Percentiles rank a stretch among this genome's conserved stretches.
phyloP scores from a whole-genome alignment of 2,113 vertebrate species.

The Anolis sagrei region DNA sequence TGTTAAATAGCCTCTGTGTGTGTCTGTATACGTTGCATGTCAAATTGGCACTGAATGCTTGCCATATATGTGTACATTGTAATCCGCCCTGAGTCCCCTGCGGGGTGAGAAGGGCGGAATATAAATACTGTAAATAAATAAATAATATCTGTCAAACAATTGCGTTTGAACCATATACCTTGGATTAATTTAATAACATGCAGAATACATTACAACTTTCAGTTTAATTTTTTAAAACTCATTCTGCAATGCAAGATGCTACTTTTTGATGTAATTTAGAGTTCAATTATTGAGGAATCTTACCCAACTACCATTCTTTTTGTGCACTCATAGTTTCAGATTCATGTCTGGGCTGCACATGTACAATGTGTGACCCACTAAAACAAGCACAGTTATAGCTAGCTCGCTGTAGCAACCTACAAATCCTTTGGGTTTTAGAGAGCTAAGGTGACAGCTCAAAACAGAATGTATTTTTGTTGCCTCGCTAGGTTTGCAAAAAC shows the following conservation, averaged over 20 bases:
- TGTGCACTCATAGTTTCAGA: not conserved
- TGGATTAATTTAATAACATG: not conserved
- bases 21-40: no score
- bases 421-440: no score
- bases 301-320: not conserved
- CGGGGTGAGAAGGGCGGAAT: no score
- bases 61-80: no score
- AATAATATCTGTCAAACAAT: not conserved
- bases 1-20: no score
- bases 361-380: not conserved
- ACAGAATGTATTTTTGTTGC: not conserved
- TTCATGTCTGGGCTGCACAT: not conserved
- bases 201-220: not conserved
- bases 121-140: no score
- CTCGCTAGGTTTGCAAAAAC: not conserved
- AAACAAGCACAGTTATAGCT: not conserved
- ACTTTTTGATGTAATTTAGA: not conserved
- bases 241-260: not conserved
- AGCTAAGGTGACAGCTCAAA: not conserved
- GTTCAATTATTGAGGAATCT: not conserved
- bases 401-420: not conserved
- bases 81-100: no score
- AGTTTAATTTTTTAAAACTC: not conserved
- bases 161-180: not conserved
- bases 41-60: no score